A percentile compares a stretch with the other conserved stretches of the same genome.
phyloP scores from a whole-genome alignment of 2,797 vertebrate genomes.

The Miichthys miiuy region DNA sequence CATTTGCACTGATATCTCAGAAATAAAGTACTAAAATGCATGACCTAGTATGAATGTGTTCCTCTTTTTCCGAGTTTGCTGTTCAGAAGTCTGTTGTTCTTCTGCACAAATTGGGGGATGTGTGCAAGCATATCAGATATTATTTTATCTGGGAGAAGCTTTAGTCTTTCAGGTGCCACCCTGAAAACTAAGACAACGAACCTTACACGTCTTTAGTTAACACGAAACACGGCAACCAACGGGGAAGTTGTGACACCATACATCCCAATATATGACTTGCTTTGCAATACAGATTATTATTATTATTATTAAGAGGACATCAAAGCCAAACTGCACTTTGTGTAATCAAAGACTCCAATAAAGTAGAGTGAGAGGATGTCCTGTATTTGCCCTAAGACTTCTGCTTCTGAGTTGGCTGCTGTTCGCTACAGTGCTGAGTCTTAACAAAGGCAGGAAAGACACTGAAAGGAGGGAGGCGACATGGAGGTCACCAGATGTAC shows the following conservation, averaged over 20 bases:
- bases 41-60: slow-evolving; percentile 76
- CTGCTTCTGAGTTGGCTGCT: slow-evolving; percentile 68
- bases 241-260: background rate
- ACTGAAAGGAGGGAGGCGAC: slow-evolving; percentile 65
- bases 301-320: slow-evolving; percentile 47
- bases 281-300: slow-evolving; percentile 27
- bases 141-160: background rate
- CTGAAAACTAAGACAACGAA: background rate
- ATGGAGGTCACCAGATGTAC: slow-evolving; percentile 79
- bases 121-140: background rate
- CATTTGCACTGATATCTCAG: slow-evolving; percentile 90
- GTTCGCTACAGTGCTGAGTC: slow-evolving; percentile 59
- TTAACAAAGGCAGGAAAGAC: slow-evolving; percentile 86
- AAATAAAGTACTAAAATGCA: slow-evolving; percentile 91
- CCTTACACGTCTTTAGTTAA: background rate
- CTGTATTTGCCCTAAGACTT: slow-evolving; percentile 72
- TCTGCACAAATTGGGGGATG: background rate
- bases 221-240: slow-evolving; percentile 7
- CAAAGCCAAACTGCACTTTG: slow-evolving; percentile 60
- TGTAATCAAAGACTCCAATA: slow-evolving; percentile 63
- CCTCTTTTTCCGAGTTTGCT: slow-evolving; percentile 63
- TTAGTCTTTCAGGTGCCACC: background rate
- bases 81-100: slow-evolving; percentile 3
- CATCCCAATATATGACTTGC: slow-evolving; percentile 12
- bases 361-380: slow-evolving; percentile 75